A percentile compares a stretch with the other conserved stretches of the same genome.
Evolutionary conservation across 2,113 vertebrate genomes (phyloP).

Genomic region (Antechinus stuartii): DNA sequence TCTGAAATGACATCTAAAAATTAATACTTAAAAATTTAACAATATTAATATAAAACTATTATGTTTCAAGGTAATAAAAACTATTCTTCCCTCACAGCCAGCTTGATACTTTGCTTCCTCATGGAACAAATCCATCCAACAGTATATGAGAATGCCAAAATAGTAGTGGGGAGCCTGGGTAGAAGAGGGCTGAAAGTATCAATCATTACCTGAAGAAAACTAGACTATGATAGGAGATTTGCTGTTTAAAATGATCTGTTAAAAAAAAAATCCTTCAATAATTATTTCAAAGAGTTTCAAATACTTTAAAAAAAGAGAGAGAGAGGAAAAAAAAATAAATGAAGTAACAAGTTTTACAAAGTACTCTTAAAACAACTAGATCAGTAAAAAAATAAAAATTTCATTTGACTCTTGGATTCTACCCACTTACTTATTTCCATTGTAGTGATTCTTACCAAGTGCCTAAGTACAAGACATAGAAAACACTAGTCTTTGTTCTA

Average conservation of each 20-base stretch:
- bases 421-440: too few species aligned
- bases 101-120: neutral
- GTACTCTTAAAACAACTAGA: neutral
- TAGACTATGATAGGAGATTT: neutral
- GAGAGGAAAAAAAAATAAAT: neutral
- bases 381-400: too few species aligned
- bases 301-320: neutral
- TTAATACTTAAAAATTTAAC: neutral
- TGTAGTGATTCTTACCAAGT: too few species aligned
- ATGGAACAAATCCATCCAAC: neutral
- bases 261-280: neutral
- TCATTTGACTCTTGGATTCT: too few species aligned
- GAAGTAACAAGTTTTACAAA: neutral
- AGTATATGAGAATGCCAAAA: neutral
- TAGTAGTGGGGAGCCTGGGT: neutral
- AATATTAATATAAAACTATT: neutral
- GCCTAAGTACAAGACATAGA: too few species aligned
- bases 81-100: neutral
- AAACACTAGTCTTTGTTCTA: too few species aligned
- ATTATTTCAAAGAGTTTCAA: neutral
- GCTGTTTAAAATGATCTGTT: neutral
- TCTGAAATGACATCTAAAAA: neutral
- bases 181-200: neutral
- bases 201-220: neutral
- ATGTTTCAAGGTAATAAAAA: neutral